A percentile compares a stretch with the other conserved stretches of the same genome.
Conservation (phyloP, 2,888 invertebrate genomes). For the Agrochola macilenta region DNA sequence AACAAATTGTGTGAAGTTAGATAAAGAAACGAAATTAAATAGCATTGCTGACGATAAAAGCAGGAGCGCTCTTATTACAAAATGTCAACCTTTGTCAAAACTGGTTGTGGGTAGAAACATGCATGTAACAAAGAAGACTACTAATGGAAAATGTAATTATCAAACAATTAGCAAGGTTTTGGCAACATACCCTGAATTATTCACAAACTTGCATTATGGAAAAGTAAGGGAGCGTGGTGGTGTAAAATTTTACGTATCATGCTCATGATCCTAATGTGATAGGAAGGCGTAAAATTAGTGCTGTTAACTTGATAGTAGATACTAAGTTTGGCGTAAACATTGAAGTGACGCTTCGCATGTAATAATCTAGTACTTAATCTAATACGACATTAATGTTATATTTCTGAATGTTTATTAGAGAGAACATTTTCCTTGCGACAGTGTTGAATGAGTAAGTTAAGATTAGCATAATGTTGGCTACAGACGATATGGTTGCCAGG, state of each 20-base stretch:
- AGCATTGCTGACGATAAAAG: slow-evolving; percentile 3
- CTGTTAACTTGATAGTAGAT: slow-evolving; percentile 41
- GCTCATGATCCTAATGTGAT: slow-evolving; percentile 32
- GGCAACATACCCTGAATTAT: slow-evolving; percentile 36
- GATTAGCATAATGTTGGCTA: background rate
- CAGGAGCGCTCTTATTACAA: slow-evolving; percentile 3
- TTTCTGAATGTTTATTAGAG: background rate
- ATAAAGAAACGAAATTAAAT: slow-evolving; percentile 14
- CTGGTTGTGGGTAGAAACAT: slow-evolving; percentile 6
- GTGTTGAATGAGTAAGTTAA: background rate
- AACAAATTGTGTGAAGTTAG: background rate
- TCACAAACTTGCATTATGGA: slow-evolving; percentile 28
- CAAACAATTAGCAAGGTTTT: slow-evolving; percentile 50
- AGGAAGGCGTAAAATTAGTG: slow-evolving; percentile 36
- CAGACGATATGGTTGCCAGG: background rate
- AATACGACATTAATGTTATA: too few species aligned
- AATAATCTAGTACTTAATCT: background rate
- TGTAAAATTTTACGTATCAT: slow-evolving; percentile 23
- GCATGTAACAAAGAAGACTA: slow-evolving; percentile 13
- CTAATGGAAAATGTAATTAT: slow-evolving; percentile 54
- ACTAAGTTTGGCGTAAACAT: slow-evolving; percentile 38
- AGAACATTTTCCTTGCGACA: background rate
- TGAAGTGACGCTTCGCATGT: slow-evolving; percentile 29
- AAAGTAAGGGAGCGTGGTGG: slow-evolving; percentile 19
- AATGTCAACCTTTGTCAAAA: slow-evolving; percentile 30